Percentiles rank a stretch among this genome's conserved stretches.
phyloP scores from a whole-genome alignment of 2,888 invertebrate genomes.

The Hybos culiciformis region DNA sequence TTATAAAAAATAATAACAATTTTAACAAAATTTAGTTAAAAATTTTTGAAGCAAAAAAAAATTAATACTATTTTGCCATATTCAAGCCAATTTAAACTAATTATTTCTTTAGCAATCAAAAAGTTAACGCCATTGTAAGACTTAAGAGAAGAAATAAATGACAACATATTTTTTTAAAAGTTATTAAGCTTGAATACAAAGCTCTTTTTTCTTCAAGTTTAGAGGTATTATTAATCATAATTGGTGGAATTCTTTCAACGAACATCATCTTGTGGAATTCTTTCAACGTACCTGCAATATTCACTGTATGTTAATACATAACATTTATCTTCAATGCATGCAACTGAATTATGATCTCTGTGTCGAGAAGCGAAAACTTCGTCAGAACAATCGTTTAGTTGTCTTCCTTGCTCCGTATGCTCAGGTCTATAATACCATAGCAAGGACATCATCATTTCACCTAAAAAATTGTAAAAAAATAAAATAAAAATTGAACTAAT shows the following conservation, averaged over 20 bases:
- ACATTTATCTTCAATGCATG: constrained; percentile 96
- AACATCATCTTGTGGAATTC: neutral
- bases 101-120: no score
- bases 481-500: constrained; percentile 1
- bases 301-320: constrained; percentile 92
- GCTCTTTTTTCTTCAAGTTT: no score
- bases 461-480: constrained; percentile 37
- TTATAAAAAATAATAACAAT: no score
- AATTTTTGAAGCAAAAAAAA: no score
- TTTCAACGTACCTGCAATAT: constrained; percentile 70
- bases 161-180: no score
- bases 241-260: neutral
- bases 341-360: constrained; percentile 88
- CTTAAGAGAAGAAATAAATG: no score
- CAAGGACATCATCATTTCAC: constrained; percentile 94
- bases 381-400: constrained; percentile 65
- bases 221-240: neutral
- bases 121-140: no score
- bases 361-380: constrained; percentile 95
- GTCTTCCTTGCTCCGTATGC: constrained; percentile 82
- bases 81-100: no score
- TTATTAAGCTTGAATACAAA: no score
- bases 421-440: constrained; percentile 97
- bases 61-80: no score
- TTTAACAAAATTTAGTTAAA: no score